Conservation (phyloP, 2,113 vertebrate genomes). For the Corvus moneduloides region DNA sequence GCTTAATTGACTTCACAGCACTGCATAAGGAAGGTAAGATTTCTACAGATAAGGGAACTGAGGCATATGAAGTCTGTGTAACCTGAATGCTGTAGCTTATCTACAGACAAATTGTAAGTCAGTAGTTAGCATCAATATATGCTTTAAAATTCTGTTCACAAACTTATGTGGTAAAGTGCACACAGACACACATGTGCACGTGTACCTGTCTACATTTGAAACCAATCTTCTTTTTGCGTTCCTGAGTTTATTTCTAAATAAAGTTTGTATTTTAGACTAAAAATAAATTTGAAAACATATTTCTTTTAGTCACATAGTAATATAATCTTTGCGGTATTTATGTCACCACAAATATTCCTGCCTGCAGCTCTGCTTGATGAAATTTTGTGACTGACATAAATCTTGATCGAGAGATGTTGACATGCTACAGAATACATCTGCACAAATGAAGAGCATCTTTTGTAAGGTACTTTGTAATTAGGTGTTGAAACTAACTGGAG, state of each 20-base stretch:
- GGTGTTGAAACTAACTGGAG: not conserved
- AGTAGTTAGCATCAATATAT: not conserved
- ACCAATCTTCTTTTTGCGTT: not conserved
- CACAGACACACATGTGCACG: rapidly evolving
- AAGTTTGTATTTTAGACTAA: not conserved
- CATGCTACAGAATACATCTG: not conserved
- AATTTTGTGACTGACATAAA: not conserved
- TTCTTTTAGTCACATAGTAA: not conserved
- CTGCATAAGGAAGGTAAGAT: not conserved
- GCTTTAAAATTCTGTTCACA: not conserved
- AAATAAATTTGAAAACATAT: not conserved
- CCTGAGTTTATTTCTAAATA: not conserved
- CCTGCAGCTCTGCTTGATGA: not conserved
- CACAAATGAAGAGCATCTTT: not conserved
- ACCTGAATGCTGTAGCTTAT: not conserved
- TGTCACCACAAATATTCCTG: not conserved
- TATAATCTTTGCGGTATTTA: not conserved
- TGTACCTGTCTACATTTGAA: not conserved
- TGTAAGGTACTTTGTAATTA: not conserved
- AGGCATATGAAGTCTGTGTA: not conserved
- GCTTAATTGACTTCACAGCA: not conserved
- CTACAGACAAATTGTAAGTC: not conserved
- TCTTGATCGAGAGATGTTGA: not conserved
- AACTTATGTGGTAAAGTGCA: not conserved
- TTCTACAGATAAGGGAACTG: not conserved